Evolutionary conservation across 2,113 vertebrate species (phyloP).

Genomic region (Bos indicus): DNA sequence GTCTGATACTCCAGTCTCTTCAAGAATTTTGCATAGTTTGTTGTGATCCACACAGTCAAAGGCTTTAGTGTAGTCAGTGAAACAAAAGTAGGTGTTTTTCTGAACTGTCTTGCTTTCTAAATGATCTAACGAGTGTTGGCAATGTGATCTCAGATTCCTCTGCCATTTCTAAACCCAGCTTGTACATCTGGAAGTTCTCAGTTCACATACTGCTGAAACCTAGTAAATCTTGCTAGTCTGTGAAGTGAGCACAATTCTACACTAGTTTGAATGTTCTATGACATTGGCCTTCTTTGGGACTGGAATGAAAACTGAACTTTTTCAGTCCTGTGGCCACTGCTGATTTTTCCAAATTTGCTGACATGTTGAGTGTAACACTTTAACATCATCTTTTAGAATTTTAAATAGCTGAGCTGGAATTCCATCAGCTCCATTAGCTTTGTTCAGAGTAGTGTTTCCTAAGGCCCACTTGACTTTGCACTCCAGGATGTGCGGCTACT

Average conservation of each 20-base stretch:
- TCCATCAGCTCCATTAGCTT: background rate
- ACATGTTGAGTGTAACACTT: background rate
- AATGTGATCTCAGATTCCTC: background rate
- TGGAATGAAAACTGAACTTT: background rate
- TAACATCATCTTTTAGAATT: background rate
- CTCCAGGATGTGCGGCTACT: rapidly evolving
- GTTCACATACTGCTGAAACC: background rate
- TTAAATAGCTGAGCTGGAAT: background rate
- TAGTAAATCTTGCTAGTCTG: background rate
- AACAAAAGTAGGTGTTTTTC: background rate
- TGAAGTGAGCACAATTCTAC: background rate
- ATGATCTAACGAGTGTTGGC: background rate
- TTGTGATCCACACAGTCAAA: background rate
- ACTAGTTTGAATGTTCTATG: background rate
- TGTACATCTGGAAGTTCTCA: background rate
- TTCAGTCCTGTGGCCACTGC: background rate
- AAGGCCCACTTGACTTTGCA: background rate
- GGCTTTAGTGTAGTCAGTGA: background rate
- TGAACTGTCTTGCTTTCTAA: background rate
- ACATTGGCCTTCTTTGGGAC: background rate
- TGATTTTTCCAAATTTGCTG: background rate
- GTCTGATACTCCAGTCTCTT: background rate
- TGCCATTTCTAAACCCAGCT: background rate
- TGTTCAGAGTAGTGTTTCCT: background rate
- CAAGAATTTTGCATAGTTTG: background rate